Conservation (phyloP, 2,888 invertebrate species). For the Thymelicus sylvestris region DNA sequence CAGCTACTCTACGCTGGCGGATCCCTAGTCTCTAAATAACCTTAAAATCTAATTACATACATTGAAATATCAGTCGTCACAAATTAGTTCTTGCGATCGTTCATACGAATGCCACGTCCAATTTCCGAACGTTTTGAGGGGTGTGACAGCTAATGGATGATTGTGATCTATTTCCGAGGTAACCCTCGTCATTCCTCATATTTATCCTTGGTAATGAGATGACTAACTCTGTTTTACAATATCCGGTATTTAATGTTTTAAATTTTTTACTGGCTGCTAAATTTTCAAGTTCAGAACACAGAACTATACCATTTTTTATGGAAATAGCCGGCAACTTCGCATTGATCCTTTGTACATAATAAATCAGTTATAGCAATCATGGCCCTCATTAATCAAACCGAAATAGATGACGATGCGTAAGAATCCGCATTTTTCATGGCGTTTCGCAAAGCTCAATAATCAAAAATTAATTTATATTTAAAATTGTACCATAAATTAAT, state of each 20-base stretch:
- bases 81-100: conserved; percentile 15
- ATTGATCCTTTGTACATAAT: too few relatives aligned
- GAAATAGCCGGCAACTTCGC: too few relatives aligned
- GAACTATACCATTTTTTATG: too few relatives aligned
- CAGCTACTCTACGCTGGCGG: not conserved
- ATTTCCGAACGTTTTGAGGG: conserved; percentile 48
- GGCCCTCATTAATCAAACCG: too few relatives aligned
- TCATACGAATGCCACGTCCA: conserved; percentile 32
- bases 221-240: not conserved
- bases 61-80: conserved; percentile 13
- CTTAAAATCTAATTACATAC: conserved; percentile 24
- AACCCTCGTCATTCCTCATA: conserved; percentile 59
- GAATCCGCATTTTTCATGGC: too few relatives aligned
- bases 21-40: not conserved
- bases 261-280: not conserved
- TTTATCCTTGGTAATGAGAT: conserved; percentile 46
- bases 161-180: conserved; percentile 53
- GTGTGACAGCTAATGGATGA: conserved; percentile 44
- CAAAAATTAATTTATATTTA: too few relatives aligned
- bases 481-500: too few relatives aligned
- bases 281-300: too few relatives aligned
- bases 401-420: too few relatives aligned
- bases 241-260: conserved; percentile 7
- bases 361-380: too few relatives aligned
- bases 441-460: too few relatives aligned